These are phyloP conservation scores for Nettapus auritus DNA, from an alignment of 2,113 vertebrate species.

Conservation along the genomic window DNA sequence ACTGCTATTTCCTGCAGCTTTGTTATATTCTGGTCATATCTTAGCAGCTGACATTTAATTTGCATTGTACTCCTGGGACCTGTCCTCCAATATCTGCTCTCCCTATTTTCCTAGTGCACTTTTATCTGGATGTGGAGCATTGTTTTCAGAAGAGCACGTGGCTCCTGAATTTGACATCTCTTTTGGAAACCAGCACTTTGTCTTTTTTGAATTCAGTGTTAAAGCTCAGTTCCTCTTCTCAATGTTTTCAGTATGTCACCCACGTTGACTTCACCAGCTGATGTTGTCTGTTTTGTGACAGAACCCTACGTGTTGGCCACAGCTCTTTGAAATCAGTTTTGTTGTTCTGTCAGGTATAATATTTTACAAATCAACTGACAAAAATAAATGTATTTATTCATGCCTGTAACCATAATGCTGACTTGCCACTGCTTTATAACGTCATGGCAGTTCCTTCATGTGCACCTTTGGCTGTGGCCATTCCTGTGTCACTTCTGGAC, in stretches of 20 bases:
- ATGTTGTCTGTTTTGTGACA: not conserved
- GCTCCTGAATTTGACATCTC: not conserved
- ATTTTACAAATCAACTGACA: not conserved
- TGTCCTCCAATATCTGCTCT: not conserved
- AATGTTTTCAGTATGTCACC: not conserved
- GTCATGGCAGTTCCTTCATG: fast-evolving
- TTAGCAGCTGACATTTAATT: not conserved
- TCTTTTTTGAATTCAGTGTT: too few relatives aligned
- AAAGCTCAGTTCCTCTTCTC: not conserved
- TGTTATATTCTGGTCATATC: not conserved
- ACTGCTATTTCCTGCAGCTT: not conserved
- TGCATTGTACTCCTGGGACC: too few relatives aligned
- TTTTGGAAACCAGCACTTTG: not conserved
- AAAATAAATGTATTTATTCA: not conserved
- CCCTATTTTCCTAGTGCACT: not conserved
- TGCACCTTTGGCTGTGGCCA: fast-evolving
- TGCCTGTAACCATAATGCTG: not conserved
- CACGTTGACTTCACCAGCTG: not conserved
- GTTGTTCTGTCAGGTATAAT: not conserved
- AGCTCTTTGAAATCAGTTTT: not conserved
- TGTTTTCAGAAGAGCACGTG: not conserved
- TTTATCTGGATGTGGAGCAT: not conserved
- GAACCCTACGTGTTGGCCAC: not conserved
- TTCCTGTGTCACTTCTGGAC: too few relatives aligned
- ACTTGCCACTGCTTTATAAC: not conserved